Conservation (phyloP, 1,140 invertebrate species). For the Euglossa dilemma region DNA sequence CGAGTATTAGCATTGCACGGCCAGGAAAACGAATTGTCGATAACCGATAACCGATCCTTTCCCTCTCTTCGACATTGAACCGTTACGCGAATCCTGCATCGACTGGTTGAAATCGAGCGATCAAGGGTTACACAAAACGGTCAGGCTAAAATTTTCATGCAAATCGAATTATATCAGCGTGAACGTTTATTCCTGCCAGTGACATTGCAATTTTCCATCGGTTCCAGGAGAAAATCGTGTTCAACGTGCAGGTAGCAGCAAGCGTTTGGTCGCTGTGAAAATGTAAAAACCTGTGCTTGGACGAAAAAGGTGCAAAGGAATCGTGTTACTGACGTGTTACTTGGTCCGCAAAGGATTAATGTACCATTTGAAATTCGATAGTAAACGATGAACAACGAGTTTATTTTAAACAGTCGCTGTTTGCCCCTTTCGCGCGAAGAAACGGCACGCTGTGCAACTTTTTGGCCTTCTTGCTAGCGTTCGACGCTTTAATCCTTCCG, state of each 20-base stretch:
- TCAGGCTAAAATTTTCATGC: background rate
- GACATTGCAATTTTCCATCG: background rate
- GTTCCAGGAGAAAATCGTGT: too few relatives aligned
- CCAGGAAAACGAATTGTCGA: conserved; percentile 26
- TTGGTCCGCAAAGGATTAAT: too few relatives aligned
- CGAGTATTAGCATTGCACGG: conserved; percentile 4
- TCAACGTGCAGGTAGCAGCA: too few relatives aligned
- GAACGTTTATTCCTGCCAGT: too few relatives aligned
- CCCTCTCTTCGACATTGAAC: background rate
- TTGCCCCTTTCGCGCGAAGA: too few relatives aligned
- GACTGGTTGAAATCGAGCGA: conserved; percentile 7
- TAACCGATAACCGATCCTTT: conserved; percentile 13
- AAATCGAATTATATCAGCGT: background rate
- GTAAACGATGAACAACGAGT: too few relatives aligned
- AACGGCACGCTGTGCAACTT: background rate
- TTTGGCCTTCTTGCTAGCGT: background rate
- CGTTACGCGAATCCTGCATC: background rate
- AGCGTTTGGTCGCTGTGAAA: too few relatives aligned
- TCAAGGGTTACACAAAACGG: background rate
- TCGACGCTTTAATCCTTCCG: background rate
- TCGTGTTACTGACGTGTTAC: too few relatives aligned
- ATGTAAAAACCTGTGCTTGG: too few relatives aligned
- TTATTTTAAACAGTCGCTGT: too few relatives aligned
- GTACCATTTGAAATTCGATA: too few relatives aligned
- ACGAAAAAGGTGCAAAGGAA: too few relatives aligned